phyloP scores from a whole-genome alignment of 2,113 vertebrate species.

The Sceloporus tristichus region DNA sequence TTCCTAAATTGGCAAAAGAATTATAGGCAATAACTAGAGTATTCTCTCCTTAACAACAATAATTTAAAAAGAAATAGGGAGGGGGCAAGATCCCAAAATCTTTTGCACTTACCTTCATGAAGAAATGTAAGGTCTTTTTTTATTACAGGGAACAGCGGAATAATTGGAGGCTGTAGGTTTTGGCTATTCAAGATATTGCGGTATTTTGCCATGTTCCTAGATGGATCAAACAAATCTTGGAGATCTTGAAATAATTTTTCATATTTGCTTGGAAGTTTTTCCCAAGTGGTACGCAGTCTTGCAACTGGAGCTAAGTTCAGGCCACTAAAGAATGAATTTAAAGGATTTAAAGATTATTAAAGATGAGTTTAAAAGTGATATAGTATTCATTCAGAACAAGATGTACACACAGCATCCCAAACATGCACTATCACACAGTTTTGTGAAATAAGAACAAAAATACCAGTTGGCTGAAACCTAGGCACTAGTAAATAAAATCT shows the following conservation, averaged over 20 bases:
- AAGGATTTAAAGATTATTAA: not conserved
- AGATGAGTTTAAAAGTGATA: not conserved
- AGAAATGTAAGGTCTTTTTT: conserved; percentile 99
- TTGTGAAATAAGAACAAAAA: not conserved
- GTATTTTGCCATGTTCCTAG: conserved; percentile 99
- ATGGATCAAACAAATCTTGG: conserved; percentile 98
- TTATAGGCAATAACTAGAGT: not conserved
- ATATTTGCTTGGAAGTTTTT: conserved; percentile 98
- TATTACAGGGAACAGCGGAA: conserved; percentile 97
- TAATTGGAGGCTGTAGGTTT: conserved; percentile 96
- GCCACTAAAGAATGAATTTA: conserved; percentile 81
- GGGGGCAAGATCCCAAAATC: not conserved
- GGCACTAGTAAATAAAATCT: not conserved
- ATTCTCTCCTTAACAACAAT: not conserved
- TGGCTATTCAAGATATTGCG: conserved; percentile 97
- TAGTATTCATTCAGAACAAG: not conserved
- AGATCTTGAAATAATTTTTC: conserved; percentile 98
- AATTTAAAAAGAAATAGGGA: not conserved
- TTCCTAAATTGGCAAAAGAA: conserved; percentile 79
- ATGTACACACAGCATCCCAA: conserved; percentile 30
- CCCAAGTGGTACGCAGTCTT: conserved; percentile 96
- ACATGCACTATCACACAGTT: not conserved
- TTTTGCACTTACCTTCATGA: conserved; percentile 88
- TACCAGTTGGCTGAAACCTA: not conserved
- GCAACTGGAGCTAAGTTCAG: conserved; percentile 96